Evolutionary conservation across 2,888 invertebrate species (phyloP).

Genomic region (Octodonta nipae): DNA sequence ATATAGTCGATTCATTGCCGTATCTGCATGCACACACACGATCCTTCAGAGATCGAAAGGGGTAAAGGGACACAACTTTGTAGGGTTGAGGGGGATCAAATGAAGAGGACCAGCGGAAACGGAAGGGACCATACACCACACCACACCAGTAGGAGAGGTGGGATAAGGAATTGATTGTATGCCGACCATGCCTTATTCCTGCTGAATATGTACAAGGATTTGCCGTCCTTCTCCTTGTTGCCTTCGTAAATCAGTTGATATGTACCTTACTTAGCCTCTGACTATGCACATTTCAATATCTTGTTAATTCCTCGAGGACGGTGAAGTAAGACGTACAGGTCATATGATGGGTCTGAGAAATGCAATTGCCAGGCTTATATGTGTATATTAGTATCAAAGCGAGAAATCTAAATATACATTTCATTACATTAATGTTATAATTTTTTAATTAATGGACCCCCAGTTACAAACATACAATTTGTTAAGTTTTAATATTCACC

Average conservation of each 20-base stretch:
- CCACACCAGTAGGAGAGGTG: conserved; percentile 18
- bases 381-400: too few species aligned
- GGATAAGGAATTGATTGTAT: conserved; percentile 34
- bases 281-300: conserved; percentile 11
- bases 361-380: too few species aligned
- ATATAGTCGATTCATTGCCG: conserved; percentile 20
- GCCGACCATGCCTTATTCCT: conserved; percentile 26
- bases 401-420: too few species aligned
- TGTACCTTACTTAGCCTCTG: conserved; percentile 12
- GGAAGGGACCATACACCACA: conserved; percentile 21
- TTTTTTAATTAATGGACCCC: too few species aligned
- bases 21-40: conserved; percentile 33
- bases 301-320: conserved; percentile 1
- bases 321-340: too few species aligned
- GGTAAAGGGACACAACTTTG: conserved; percentile 4
- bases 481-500: too few species aligned
- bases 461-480: too few species aligned
- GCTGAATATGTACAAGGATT: conserved; percentile 29
- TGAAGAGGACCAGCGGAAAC: conserved; percentile 24
- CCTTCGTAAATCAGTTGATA: conserved; percentile 14
- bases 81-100: conserved; percentile 13
- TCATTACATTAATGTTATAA: too few species aligned
- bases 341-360: too few species aligned
- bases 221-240: conserved; percentile 17
- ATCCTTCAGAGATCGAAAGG: conserved; percentile 9